Evolutionary conservation across 2,113 vertebrate species (phyloP).

Genomic region (Calypte anna): DNA sequence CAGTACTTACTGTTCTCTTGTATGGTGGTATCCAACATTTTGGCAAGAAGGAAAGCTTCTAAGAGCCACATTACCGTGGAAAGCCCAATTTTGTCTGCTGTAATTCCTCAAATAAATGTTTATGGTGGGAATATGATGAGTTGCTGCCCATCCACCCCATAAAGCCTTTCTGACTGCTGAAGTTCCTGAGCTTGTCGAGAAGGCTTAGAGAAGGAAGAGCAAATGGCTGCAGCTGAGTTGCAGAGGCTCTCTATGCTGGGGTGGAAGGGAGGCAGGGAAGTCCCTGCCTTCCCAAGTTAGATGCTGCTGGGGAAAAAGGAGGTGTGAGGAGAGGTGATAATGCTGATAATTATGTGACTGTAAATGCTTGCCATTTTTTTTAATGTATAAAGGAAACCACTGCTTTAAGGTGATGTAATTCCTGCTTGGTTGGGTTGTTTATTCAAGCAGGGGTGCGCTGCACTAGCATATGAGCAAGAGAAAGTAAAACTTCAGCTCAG

Average conservation of each 20-base stretch:
- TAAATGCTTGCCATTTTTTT: conserved; percentile 19
- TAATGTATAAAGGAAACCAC: conserved; percentile 2
- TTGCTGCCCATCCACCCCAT: background rate
- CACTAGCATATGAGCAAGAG: background rate
- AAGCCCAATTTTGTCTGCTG: background rate
- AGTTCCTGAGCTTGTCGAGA: background rate
- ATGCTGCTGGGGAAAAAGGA: background rate
- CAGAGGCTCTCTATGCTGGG: background rate
- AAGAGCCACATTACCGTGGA: background rate
- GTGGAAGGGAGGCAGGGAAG: background rate
- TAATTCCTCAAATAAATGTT: conserved; percentile 30
- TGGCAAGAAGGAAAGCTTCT: background rate
- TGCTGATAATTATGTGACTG: background rate
- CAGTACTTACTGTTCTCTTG: background rate
- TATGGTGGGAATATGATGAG: background rate
- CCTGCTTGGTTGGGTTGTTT: background rate
- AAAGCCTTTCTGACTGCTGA: background rate
- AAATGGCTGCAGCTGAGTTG: background rate
- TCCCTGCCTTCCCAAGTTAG: background rate
- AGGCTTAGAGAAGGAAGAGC: background rate
- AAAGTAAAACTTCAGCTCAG: conserved; percentile 1
- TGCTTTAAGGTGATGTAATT: conserved; percentile 7
- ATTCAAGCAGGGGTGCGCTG: background rate
- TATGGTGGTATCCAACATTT: background rate
- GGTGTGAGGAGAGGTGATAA: background rate